Base-by-base conservation (phyloP, 2,797 vertebrate species). In the Potorous gilbertii region DNA sequence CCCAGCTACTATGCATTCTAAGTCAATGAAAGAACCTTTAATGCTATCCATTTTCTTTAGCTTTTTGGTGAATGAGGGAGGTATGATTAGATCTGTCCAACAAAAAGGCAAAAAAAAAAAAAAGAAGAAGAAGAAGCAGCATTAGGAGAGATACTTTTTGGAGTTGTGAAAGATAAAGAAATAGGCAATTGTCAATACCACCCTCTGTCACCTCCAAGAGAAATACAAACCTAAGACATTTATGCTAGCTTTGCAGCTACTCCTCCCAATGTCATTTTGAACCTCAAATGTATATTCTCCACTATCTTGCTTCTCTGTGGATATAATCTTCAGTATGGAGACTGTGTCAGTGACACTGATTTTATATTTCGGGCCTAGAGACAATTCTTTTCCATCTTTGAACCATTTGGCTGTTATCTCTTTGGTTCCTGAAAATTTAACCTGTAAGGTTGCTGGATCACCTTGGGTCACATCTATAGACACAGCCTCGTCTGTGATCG, bases 401-500 rank as follows among this genome's bases (percentile, higher is more conserved):
- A 99, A 98, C 99, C 99, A 99, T 97, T 98, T 99, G 95, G 98
- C 99, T 97, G 98, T 99, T 94, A 99, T 98, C 28, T 99, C 99
- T 98, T 99, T 99, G 1, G 99, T 99, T 98, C 99, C 99, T 0
- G 99, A 99, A 99, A 99, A 99, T 98, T 99, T 99, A 98, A 99
- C 99, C 97, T 99, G 99, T 97, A 99, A 98, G n/a, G 99, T 99
- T 96, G 99, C 99, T 59, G 99, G 99, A 98, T 99, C 99, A 95
- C 99, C 99, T 97, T 99, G 99, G 92, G 99, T 99, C 97, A 99
- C 99, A 98, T 99, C 99, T 98, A 99, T 99, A 55, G 99, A 99
- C 97, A 99, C 99, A 0, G 99, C 99, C 97, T 99, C 99, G 96
- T 99, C 99, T 34, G 98, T 99, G 90, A 99, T 98, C 95, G 99